Percentiles rank a stretch among this genome's conserved stretches.
Evolutionary conservation across 1,140 invertebrate species (phyloP).

Genomic region (Calephelis nemesis): DNA sequence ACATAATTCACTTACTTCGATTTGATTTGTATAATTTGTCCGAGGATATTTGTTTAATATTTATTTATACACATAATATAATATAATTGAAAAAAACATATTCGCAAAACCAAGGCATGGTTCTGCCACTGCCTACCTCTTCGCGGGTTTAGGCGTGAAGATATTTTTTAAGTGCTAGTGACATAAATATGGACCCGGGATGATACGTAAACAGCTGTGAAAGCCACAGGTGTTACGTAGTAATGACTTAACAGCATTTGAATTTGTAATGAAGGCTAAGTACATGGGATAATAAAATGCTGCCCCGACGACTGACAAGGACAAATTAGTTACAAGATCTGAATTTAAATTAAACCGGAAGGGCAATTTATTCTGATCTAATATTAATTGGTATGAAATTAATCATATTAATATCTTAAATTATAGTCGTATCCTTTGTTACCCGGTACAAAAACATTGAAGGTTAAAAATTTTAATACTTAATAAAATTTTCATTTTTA

Average conservation of each 20-base stretch:
- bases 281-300: constrained; percentile 19
- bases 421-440: not conserved
- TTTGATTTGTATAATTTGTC: too few relatives aligned
- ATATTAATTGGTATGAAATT: constrained; percentile 7
- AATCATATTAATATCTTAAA: constrained; percentile 13
- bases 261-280: constrained; percentile 57
- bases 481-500: too few relatives aligned
- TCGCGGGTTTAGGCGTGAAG: too few relatives aligned
- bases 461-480: not conserved
- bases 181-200: not conserved
- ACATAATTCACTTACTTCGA: too few relatives aligned
- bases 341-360: constrained; percentile 13
- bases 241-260: constrained; percentile 62
- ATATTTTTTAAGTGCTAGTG: too few relatives aligned
- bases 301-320: constrained; percentile 6
- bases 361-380: constrained; percentile 13
- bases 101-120: too few relatives aligned
- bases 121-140: too few relatives aligned
- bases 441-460: not conserved
- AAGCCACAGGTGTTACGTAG: constrained; percentile 27
- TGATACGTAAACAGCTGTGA: not conserved
- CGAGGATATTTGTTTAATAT: too few relatives aligned
- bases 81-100: too few relatives aligned
- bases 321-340: constrained; percentile 8
- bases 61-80: too few relatives aligned